Evolutionary conservation across 2,797 vertebrate genomes (phyloP).

Genomic region (Gymnocypris eckloni): DNA sequence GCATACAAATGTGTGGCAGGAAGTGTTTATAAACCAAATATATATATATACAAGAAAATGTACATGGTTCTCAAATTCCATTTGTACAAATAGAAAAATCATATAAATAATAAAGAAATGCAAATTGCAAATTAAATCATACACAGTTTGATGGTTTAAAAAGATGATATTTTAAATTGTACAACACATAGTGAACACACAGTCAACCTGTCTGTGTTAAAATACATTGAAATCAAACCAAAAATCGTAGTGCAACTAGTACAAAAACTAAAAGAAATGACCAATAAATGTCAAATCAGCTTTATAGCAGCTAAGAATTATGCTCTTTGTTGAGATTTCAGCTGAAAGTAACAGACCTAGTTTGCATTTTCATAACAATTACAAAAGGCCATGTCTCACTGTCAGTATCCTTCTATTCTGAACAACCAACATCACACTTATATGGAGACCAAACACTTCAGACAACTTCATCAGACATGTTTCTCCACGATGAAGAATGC

Average conservation of each 20-base stretch:
- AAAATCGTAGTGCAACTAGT: constrained; percentile 21
- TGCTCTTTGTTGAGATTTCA: neutral
- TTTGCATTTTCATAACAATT: constrained; percentile 6
- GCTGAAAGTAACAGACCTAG: neutral
- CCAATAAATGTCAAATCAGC: neutral
- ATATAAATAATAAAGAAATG: constrained; percentile 18
- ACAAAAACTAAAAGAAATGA: neutral
- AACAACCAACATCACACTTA: neutral
- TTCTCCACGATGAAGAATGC: constrained; percentile 17
- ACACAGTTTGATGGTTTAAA: neutral
- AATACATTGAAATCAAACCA: neutral
- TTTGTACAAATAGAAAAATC: neutral
- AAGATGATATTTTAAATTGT: neutral
- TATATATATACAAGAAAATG: neutral
- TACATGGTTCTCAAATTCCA: neutral
- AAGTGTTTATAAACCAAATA: neutral
- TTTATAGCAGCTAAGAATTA: neutral
- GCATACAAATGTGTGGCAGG: neutral
- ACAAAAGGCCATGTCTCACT: neutral
- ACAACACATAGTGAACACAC: neutral
- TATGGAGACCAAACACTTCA: neutral
- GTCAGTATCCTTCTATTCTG: neutral
- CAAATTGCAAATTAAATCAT: neutral
- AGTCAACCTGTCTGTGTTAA: neutral
- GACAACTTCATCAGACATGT: neutral